Conservation (phyloP, 2,888 invertebrate genomes). For the Thecocarcelia acutangulata region DNA sequence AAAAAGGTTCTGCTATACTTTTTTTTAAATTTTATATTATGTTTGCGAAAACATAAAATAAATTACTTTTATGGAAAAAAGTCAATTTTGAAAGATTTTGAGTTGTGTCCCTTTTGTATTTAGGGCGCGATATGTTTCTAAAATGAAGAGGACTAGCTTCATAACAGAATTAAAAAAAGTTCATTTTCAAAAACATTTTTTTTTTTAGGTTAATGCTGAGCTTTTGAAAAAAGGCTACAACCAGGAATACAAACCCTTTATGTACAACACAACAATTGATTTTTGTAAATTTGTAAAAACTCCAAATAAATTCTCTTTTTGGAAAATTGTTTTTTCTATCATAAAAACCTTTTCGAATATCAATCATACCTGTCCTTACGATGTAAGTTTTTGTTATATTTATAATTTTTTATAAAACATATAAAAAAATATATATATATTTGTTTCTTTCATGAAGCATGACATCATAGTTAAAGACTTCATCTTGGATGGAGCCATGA, state of each 20-base stretch:
- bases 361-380: slow-evolving; percentile 43
- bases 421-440: too few relatives aligned
- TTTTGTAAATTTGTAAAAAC: slow-evolving; percentile 20
- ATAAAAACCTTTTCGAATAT: slow-evolving; percentile 11
- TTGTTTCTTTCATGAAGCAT: background rate
- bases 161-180: too few relatives aligned
- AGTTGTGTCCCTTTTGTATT: too few relatives aligned
- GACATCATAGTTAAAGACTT: background rate
- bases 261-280: slow-evolving; percentile 3
- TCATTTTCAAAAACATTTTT: too few relatives aligned
- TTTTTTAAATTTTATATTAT: too few relatives aligned
- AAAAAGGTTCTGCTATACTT: too few relatives aligned
- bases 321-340: slow-evolving; percentile 5
- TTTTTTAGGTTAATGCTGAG: slow-evolving; percentile 5
- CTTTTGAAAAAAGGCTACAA: background rate
- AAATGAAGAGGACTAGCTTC: too few relatives aligned
- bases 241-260: slow-evolving; percentile 14
- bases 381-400: slow-evolving; percentile 37
- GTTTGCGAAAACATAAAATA: too few relatives aligned
- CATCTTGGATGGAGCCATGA: slow-evolving; percentile 13
- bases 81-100: too few relatives aligned
- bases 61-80: too few relatives aligned
- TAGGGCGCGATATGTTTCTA: too few relatives aligned
- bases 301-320: slow-evolving; percentile 7
- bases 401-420: too few relatives aligned